A percentile compares a stretch with the other conserved stretches of the same genome.
phyloP scores from a whole-genome alignment of 2,113 vertebrate species.

The Entomyzon cyanotis region DNA sequence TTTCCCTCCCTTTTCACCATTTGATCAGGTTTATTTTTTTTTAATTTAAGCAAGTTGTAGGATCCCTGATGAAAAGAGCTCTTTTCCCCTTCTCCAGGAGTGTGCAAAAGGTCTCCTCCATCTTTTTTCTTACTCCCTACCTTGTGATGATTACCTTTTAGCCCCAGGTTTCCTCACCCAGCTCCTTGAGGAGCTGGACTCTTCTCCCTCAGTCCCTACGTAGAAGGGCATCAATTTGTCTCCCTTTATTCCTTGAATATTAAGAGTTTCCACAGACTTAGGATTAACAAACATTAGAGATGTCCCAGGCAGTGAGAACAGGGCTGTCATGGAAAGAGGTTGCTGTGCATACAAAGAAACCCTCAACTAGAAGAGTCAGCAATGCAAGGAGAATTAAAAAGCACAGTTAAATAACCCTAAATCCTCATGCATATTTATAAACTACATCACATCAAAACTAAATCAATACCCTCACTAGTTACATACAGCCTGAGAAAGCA shows the following conservation, averaged over 20 bases:
- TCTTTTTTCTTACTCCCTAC: not conserved
- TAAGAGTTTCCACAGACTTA: not conserved
- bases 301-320: slow-evolving; percentile 53
- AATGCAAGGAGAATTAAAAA: slow-evolving; percentile 75
- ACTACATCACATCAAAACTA: slow-evolving; percentile 56
- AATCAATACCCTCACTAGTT: slow-evolving; percentile 73
- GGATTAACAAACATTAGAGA: slow-evolving; percentile 50
- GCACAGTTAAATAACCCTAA: slow-evolving; percentile 69
- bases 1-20: not conserved
- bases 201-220: not conserved
- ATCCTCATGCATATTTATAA: slow-evolving; percentile 81
- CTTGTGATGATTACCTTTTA: not conserved
- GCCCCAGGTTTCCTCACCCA: not conserved
- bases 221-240: not conserved
- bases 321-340: slow-evolving; percentile 32
- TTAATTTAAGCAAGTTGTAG: not conserved
- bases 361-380: slow-evolving; percentile 66
- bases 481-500: slow-evolving; percentile 18
- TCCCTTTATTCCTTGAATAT: not conserved
- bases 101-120: not conserved
- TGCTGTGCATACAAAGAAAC: slow-evolving; percentile 68
- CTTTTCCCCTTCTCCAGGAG: not conserved
- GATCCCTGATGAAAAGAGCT: not conserved
- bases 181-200: not conserved
- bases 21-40: not conserved